Evolutionary conservation across 2,113 vertebrate species (phyloP).

Genomic region (Toxotes jaculatrix): DNA sequence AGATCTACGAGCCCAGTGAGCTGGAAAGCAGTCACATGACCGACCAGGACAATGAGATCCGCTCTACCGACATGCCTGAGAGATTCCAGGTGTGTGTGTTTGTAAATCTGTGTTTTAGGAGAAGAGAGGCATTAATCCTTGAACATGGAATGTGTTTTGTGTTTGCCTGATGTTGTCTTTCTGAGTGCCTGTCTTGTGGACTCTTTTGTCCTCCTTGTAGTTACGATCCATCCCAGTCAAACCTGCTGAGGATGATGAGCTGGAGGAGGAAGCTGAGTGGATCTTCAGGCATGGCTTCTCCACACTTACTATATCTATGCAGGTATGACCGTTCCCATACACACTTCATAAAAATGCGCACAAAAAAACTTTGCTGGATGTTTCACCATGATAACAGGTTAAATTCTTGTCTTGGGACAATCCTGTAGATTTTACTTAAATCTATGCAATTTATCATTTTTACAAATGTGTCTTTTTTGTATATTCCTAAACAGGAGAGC

Average conservation of each 20-base stretch:
- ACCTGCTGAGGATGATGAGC: conserved; percentile 94
- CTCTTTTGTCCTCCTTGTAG: conserved; percentile 74
- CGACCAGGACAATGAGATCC: conserved; percentile 98
- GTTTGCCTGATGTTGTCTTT: background rate
- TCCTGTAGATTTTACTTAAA: background rate
- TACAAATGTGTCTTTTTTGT: background rate
- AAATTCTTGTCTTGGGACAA: background rate
- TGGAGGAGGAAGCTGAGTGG: conserved; percentile 99
- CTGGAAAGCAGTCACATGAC: conserved; percentile 98
- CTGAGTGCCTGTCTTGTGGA: conserved; percentile 8
- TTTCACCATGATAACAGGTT: background rate
- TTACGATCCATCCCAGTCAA: conserved; percentile 93
- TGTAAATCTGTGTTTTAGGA: background rate
- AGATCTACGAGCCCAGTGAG: conserved; percentile 98
- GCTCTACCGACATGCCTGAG: conserved; percentile 96
- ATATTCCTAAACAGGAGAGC: conserved; percentile 86
- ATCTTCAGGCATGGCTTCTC: conserved; percentile 98
- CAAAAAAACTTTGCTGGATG: background rate
- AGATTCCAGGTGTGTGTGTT: conserved; percentile 92
- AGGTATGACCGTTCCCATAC: conserved; percentile 82
- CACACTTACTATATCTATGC: conserved; percentile 96
- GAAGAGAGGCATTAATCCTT: background rate
- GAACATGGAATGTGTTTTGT: background rate
- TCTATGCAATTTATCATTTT: too few species aligned
- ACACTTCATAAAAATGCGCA: background rate